Percentiles rank a stretch among this genome's conserved stretches.
These are phyloP conservation scores for Colossoma macropomum DNA, from an alignment of 2,113 vertebrate genomes.

Conservation along the genomic window DNA sequence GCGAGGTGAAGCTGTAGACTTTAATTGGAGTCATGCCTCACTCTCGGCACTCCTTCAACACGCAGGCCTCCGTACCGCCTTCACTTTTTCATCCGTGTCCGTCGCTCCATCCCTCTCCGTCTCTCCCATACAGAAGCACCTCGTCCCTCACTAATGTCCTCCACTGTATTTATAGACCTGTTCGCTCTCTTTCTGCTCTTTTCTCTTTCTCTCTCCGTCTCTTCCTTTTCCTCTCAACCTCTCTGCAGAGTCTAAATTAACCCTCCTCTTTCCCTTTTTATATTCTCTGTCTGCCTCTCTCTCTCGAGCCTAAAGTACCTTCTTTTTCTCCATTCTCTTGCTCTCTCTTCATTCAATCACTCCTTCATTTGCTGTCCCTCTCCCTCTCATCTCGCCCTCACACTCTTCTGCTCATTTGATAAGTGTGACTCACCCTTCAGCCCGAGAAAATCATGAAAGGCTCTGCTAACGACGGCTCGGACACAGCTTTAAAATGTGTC, in stretches of 20 bases:
- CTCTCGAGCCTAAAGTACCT: neutral
- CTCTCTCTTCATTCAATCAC: no score
- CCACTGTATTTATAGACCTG: slow-evolving; percentile 2
- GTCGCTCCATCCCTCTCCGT: no score
- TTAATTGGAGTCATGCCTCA: neutral
- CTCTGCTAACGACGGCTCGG: no score
- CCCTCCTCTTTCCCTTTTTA: no score
- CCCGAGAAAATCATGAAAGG: neutral
- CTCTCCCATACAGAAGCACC: no score
- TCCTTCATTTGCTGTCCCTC: no score
- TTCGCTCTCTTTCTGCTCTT: neutral
- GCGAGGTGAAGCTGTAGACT: neutral
- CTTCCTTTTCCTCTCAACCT: neutral
- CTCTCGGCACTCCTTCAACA: neutral
- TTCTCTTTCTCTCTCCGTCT: neutral
- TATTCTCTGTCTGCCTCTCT: no score
- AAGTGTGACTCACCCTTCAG: neutral
- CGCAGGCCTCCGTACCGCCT: neutral
- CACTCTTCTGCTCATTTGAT: neutral
- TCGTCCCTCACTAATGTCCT: neutral
- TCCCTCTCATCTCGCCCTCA: no score
- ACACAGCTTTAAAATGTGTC: no score
- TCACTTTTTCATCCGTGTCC: neutral
- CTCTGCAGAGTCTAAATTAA: no score
- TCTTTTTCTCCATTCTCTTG: neutral